Evolutionary conservation across 1,140 invertebrate species (phyloP), one percentile per base, ranked within the genome.

Genomic region (Centruroides sculpturatus): DNA sequence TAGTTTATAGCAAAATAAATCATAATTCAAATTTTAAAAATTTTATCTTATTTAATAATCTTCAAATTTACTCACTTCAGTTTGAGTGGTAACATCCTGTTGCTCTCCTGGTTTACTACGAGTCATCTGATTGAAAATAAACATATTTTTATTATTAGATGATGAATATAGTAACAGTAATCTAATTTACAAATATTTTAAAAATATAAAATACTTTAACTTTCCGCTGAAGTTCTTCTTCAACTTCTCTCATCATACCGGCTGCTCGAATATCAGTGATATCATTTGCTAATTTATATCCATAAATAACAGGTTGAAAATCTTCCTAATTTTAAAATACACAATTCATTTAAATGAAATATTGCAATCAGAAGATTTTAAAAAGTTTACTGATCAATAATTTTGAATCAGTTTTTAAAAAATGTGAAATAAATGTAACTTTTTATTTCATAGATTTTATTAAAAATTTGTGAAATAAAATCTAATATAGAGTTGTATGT

Each of bases 251-350:
- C 52, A 97, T 75, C 81, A 89, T 86, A 0, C 83, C 82, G 58
- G 85, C 82, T 56, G 86, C 86, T 68, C 86, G 83, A 50, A 84
- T 78, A 70, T 94, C 89, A 23, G 84, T 85, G 9, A 95, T 82
- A 70, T 94, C 88, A 49, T 82, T 79, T 35, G 83, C 85, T 66
- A 95, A 77, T 70, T 86, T 81, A 74, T 92, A 94, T n/a, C 89
- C 90, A 76, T 95, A 96, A 13, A 86, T 84, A 72, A 89, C 85
- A 41, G 89, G 85, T 74, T 97, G 90, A 74, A 97, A 98, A 73
- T 98, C 93, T 78, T 98, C 94, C 75, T 65, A 36, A 50, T 56
- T 96, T 57, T 6, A 66, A 67, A 61, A 34, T 9, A 36, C 34
- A 56, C 2, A 2, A 23, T 23, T 23, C 23, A 2, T 23, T 23